These are phyloP conservation scores for Drosophila neoperkinsi DNA, from an alignment of 2,888 invertebrate species.

Conservation along the genomic window DNA sequence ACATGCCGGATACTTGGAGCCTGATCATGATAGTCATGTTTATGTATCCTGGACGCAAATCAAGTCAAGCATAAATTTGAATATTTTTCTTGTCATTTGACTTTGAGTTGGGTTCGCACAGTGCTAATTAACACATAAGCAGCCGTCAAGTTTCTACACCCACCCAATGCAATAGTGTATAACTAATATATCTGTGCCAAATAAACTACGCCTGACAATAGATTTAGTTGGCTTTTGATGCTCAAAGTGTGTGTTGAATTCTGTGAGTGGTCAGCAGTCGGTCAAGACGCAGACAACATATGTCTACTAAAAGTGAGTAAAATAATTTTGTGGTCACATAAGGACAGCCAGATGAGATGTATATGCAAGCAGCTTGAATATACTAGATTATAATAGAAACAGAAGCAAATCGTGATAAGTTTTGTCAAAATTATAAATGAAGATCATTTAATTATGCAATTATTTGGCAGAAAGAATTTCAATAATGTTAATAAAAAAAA, in stretches of 20 bases:
- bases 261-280: slow-evolving; percentile 47
- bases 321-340: background rate
- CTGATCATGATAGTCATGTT: slow-evolving; percentile 43
- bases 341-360: background rate
- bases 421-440: background rate
- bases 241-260: slow-evolving; percentile 29
- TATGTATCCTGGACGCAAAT: slow-evolving; percentile 42
- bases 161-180: background rate
- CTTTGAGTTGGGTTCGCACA: slow-evolving; percentile 60
- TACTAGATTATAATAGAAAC: background rate
- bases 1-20: slow-evolving; percentile 31
- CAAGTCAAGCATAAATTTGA: slow-evolving; percentile 75
- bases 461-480: background rate
- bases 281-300: background rate
- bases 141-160: slow-evolving; percentile 38
- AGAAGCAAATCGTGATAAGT: background rate
- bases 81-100: slow-evolving; percentile 65
- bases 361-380: background rate
- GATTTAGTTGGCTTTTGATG: slow-evolving; percentile 25
- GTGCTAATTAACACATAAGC: slow-evolving; percentile 77
- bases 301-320: background rate
- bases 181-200: slow-evolving; percentile 35
- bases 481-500: background rate
- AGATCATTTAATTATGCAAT: background rate
- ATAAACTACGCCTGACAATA: slow-evolving; percentile 21